Base-by-base conservation (phyloP, 2,888 invertebrate genomes). In the Hyposoter dolosus region DNA sequence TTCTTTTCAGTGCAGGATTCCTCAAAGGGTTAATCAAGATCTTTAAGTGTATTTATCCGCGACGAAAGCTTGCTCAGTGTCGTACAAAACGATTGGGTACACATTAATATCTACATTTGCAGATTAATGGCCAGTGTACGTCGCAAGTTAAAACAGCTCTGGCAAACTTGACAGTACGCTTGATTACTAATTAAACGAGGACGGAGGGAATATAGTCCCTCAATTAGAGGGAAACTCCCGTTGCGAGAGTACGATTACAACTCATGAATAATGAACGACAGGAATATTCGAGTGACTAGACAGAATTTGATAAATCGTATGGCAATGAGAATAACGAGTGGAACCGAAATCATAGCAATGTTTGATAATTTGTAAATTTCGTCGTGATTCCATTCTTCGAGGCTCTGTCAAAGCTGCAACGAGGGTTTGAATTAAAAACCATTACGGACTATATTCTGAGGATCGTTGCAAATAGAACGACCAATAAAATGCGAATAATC, bases 141-240 rank as follows among this genome's bases (percentile, higher is more conserved):
- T 35, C 72, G 72, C 32, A n/a, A 28, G 50, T 53, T 35, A 32
- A 72, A 32, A 53, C 45, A 50, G 32, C 28, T 43, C 60, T 56
- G 12, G 60, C 56, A 63, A 80, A 65, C 71, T 60, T n/a, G 63
- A 35, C 50, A 28, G 45, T 19, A 71, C 63, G 35, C 86, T 86
- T 82, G 83, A 86, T 87, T 87, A 82, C 82, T 84, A 84, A 87
- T 87, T 79, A 84, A 77, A 56, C 71, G 17, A 50, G 32, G 72
- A 66, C 3, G n/a, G n/a, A 40, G 35, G 65, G 40, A 82, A 86
- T 77, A 80, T 28, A 28, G 71, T 76, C 79, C 79, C 85, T 83
- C 87, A 78, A 87, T 87, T 85, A 85, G 85, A 79, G 69, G 75
- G 56, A 77, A 77, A 79, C 45, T 66, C 75, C 40, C 65, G 68